Base-by-base conservation (phyloP, 2,797 vertebrate species). In the Sebastolobus alascanus region DNA sequence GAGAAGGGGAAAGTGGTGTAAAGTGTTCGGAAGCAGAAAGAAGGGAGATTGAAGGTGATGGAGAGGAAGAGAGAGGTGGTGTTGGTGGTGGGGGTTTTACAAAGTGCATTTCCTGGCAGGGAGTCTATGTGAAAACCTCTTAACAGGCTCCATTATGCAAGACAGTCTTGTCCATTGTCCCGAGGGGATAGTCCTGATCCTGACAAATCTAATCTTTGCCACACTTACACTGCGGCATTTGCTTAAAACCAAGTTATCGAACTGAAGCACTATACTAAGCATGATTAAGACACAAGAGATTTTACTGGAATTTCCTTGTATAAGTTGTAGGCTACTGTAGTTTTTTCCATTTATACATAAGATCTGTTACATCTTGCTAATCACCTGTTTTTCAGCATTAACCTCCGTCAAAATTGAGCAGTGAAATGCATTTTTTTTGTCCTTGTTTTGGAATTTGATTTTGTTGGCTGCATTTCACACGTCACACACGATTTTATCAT, bases 51-150 rank as follows among this genome's bases (percentile, higher is more conserved):
- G 25, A n/a, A 33, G 20, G 58, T 70, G 25, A 18, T 22, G 12
- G 54, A 8, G 58, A 12, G 33, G 40, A 71, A 37, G 56, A 66
- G 67, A 72, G 67, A 50, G 31, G 35, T 29, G 35, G 13, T 33
- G 61, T 40, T 61, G 46, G 29, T 43, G 54, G n/a, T 37, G 77
- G 29, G 38, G 61, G 58, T 22, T 68, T 75, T 67, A 68, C 79
- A 79, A 85, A 89, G 83, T 89, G 84, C 82, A 74, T 90, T 93
- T 93, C 80, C 93, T 72, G 86, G 83, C 88, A 84, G 82, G 5
- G 50, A 68, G 74, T 84, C 43, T 69, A 29, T 74, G 37, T 80
- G 73, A 79, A 89, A 91, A 90, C 83, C 87, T 86, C 89, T 93
- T 91, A 92, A 81, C 84, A n/a, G 77, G 59, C 79, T 68, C 81